These are phyloP conservation scores for Galaxias olidus DNA, from an alignment of 2,797 vertebrate genomes.

Conservation along the genomic window DNA sequence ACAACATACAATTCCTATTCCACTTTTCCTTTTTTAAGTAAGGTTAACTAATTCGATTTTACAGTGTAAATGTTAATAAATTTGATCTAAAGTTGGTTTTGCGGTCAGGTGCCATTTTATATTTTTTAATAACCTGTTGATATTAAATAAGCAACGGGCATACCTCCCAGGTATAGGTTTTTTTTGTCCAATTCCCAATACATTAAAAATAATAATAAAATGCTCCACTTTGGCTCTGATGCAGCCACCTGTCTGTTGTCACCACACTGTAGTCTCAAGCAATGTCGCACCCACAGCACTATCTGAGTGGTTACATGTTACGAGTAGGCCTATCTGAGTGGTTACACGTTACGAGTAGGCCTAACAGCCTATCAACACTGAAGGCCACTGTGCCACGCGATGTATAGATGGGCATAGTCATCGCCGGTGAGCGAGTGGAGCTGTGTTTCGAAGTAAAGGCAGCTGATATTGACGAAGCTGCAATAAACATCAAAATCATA, in stretches of 20 bases:
- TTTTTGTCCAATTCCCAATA: background rate
- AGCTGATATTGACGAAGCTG: background rate
- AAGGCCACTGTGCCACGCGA: no score
- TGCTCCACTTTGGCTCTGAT: background rate
- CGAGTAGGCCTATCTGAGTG: background rate
- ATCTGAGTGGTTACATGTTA: background rate
- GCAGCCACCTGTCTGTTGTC: background rate
- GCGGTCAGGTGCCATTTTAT: no score
- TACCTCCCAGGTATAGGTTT: background rate
- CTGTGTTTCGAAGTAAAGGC: background rate
- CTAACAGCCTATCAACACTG: no score
- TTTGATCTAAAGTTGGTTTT: no score
- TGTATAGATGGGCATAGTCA: background rate
- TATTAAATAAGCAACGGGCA: no score
- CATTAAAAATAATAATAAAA: background rate
- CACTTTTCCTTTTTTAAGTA: no score
- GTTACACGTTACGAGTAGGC: background rate
- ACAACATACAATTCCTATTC: no score
- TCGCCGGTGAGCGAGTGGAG: background rate
- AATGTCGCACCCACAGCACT: no score
- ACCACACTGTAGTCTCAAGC: background rate
- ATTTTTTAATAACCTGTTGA: no score
- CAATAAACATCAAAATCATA: slow-evolving; percentile 1
- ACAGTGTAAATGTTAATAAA: no score
- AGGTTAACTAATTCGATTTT: no score